Evolutionary conservation across 2,888 invertebrate genomes (phyloP).

Genomic region (Xiphydria camelus): DNA sequence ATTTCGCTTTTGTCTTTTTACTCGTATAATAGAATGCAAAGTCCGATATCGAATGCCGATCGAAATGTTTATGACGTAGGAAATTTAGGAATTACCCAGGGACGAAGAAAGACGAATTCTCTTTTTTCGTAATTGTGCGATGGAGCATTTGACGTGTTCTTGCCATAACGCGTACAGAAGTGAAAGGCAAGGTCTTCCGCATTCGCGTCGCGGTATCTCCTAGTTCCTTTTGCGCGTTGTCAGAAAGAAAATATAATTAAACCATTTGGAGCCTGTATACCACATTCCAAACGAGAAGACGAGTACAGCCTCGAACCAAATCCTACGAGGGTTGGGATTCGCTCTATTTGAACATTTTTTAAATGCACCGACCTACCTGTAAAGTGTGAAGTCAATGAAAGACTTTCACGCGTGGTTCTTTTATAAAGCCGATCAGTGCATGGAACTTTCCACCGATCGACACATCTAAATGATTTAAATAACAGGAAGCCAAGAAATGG

Average conservation of each 20-base stretch:
- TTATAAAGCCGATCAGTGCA: too few relatives aligned
- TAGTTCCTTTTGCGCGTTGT: conserved; percentile 12
- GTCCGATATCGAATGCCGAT: neutral
- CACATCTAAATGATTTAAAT: neutral
- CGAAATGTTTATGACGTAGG: neutral
- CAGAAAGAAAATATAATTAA: conserved; percentile 3
- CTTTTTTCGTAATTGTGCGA: neutral
- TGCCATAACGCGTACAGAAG: conserved; percentile 13
- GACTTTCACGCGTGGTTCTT: too few relatives aligned
- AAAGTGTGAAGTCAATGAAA: too few relatives aligned
- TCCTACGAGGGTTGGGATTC: too few relatives aligned
- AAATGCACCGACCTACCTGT: too few relatives aligned
- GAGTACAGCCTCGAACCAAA: too few relatives aligned
- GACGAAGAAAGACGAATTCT: too few relatives aligned
- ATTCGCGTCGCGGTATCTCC: neutral
- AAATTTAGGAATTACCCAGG: too few relatives aligned
- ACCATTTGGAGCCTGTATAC: neutral
- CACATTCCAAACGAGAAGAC: neutral
- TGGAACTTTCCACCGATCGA: too few relatives aligned
- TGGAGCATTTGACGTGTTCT: neutral
- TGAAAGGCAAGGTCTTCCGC: conserved; percentile 22
- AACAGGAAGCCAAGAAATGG: too few relatives aligned
- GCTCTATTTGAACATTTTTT: too few relatives aligned
- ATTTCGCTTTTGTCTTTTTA: neutral
- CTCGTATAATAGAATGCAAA: neutral